Evolutionary conservation across 1,140 invertebrate species (phyloP), one percentile per base, ranked within the genome.

Genomic region (Lerema accius): DNA sequence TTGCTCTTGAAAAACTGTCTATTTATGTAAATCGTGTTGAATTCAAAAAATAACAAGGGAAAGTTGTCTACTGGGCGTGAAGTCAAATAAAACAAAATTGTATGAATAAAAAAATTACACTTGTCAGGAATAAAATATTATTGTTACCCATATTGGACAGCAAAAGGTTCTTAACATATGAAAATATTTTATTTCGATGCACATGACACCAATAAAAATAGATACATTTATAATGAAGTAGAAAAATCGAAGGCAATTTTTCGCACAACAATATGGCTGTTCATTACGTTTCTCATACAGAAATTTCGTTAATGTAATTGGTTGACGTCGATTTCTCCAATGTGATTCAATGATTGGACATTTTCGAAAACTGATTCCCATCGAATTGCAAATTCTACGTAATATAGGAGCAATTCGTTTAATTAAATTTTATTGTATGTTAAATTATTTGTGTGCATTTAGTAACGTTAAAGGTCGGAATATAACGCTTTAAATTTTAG

Each of bases 281-380:
- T 48, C 45, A 26, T 48, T 48, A 48, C 23, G 45, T 26, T 26
- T 48, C 19, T 48, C 45, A 48, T 48, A 28, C 45, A 26, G 19
- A 28, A 28, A 48, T 13, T 45, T 48, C 19, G 19, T 23, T 28
- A 28, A 48, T 48, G 17, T 50, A 50, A 50, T 50, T 50, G 46
- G 28, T 26, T 32, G n/a, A 32, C 23, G 26, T 32, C 46, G 15
- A 35, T 50, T 35, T 35, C 46, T 26, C 19, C n/a, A 50, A 50
- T 35, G 14, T 14, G 7, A 13, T 14, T 50, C 6, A 26, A 35
- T 35, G 46, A 50, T 50, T 50, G 19, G 10, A 48, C 11, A 3
- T 50, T 35, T 15, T 14, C 11, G 46, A 50, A 50, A 35, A 50
- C 28, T 35, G 19, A 50, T 50, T 50, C 26, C n/a, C 46, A n/a